A percentile compares a stretch with the other conserved stretches of the same genome.
These are phyloP conservation scores for Rhineura floridana DNA, from an alignment of 2,113 vertebrate species.

Conservation along the genomic window DNA sequence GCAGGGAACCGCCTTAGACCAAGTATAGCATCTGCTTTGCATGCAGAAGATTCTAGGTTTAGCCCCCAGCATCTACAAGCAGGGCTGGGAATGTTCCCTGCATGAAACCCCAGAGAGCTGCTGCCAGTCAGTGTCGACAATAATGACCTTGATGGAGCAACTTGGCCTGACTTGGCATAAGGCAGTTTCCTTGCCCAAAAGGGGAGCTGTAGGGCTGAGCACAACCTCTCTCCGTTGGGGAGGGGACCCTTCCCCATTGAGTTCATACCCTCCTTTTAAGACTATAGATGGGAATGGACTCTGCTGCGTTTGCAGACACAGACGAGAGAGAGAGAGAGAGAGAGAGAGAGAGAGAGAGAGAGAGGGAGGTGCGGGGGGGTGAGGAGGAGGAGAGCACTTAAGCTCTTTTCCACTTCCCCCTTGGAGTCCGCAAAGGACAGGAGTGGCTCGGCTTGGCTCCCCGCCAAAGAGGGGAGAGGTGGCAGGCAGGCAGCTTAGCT, in stretches of 20 bases:
- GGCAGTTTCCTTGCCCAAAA: too few species aligned
- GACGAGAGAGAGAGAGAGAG: slow-evolving; percentile 10
- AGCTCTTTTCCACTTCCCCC: slow-evolving; percentile 38
- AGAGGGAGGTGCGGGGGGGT: too few species aligned
- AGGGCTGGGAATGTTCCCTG: background rate
- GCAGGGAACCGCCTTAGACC: too few species aligned
- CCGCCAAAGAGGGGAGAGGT: slow-evolving; percentile 74
- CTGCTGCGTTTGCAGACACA: background rate
- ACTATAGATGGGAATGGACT: slow-evolving; percentile 29
- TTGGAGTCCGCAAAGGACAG: slow-evolving; percentile 9
- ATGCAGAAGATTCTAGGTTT: background rate
- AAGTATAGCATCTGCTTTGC: background rate
- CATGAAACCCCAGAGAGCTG: background rate
- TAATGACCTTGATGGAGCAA: background rate
- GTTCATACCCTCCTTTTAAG: slow-evolving; percentile 26
- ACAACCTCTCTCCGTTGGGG: background rate
- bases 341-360: background rate
- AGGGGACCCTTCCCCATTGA: slow-evolving; percentile 43
- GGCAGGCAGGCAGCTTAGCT: slow-evolving; percentile 22
- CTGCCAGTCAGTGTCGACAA: background rate
- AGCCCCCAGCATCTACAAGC: too few species aligned
- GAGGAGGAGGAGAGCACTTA: too few species aligned
- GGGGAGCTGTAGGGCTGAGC: background rate
- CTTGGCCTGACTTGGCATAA: too few species aligned
- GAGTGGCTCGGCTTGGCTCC: slow-evolving; percentile 34